phyloP scores from a whole-genome alignment of 2,113 vertebrate genomes.

The Oostethus manadensis region DNA sequence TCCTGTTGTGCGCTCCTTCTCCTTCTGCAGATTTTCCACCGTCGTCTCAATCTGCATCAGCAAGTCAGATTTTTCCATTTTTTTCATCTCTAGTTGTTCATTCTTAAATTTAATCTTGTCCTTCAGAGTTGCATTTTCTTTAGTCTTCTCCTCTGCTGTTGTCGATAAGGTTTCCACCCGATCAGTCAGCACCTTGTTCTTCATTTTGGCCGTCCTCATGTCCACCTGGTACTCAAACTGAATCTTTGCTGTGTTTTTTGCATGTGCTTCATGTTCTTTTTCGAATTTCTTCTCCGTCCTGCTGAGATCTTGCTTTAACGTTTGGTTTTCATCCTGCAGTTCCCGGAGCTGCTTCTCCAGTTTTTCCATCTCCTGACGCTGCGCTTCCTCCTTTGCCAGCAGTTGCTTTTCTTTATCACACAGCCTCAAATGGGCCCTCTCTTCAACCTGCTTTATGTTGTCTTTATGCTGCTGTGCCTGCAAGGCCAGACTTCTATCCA shows the following conservation, averaged over 20 bases:
- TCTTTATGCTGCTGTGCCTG: neutral
- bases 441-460: neutral
- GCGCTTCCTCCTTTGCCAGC: neutral
- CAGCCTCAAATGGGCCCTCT: too few relatives aligned
- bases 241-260: neutral
- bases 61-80: neutral
- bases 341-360: neutral
- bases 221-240: slow-evolving; percentile 2
- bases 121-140: neutral
- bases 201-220: neutral
- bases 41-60: neutral
- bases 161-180: neutral
- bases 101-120: neutral
- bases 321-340: neutral
- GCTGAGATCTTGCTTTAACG: neutral
- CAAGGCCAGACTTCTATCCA: neutral
- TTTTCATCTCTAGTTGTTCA: neutral
- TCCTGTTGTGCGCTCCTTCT: neutral
- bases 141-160: neutral
- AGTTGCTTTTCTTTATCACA: neutral
- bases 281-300: neutral
- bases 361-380: neutral
- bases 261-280: neutral
- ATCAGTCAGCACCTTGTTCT: slow-evolving; percentile 3
- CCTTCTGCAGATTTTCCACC: neutral